These are phyloP conservation scores for Ormyrus rosae DNA, from an alignment of 2,888 invertebrate genomes.

Conservation along the genomic window DNA sequence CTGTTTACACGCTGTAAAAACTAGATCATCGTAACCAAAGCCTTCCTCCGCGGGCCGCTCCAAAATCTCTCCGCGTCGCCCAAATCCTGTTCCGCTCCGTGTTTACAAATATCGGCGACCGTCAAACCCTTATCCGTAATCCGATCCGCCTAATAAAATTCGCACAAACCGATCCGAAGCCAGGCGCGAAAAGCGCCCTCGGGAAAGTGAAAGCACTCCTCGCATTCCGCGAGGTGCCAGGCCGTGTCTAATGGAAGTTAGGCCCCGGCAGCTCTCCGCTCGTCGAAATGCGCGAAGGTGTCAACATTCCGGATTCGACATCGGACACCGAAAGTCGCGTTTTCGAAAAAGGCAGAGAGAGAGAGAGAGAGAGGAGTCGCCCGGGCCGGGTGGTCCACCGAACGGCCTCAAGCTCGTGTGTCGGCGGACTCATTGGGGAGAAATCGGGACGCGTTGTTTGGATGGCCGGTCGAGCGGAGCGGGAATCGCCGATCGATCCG, in stretches of 20 bases:
- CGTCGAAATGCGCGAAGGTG: slow-evolving; percentile 33
- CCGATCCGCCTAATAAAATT: background rate
- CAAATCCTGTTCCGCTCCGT: background rate
- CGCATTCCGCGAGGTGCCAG: background rate
- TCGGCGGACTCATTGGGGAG: too few species aligned
- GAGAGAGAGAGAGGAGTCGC: background rate
- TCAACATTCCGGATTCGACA: slow-evolving; percentile 48
- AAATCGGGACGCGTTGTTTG: too few species aligned
- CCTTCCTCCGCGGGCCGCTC: too few species aligned
- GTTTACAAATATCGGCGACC: slow-evolving; percentile 14
- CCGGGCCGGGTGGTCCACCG: background rate
- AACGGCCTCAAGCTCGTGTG: background rate
- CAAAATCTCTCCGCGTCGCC: background rate
- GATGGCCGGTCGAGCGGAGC: too few species aligned
- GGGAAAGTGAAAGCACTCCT: slow-evolving; percentile 32
- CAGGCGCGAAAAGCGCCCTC: background rate
- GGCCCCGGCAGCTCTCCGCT: too few species aligned
- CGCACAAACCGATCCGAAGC: background rate
- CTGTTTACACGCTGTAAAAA: too few species aligned
- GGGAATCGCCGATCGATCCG: slow-evolving; percentile 12
- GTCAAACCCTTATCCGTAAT: background rate
- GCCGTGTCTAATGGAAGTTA: too few species aligned
- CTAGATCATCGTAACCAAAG: too few species aligned
- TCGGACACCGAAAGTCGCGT: slow-evolving; percentile 35
- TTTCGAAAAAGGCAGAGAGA: background rate